Base-by-base conservation (phyloP, 2,113 vertebrate species). In the Syngnathus floridae region DNA sequence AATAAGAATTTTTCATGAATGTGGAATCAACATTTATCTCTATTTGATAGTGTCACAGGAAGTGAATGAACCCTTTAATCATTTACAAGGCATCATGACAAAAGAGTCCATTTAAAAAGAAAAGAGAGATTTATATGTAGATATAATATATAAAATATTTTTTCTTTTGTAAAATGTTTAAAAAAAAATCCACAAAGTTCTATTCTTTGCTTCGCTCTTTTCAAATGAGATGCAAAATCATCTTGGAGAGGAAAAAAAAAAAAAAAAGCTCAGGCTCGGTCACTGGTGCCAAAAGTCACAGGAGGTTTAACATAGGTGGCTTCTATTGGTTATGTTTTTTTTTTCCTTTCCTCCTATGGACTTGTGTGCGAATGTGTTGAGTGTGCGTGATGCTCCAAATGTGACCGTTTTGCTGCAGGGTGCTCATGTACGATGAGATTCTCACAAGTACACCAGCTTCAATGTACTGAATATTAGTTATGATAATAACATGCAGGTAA, bases 211-310 rank as follows among this genome's bases (percentile, higher is more conserved):
- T 60, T 2, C 37, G 2, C 7, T 21, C 11, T 61, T 61, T 61
- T 61, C 21, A 41, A 61, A 61, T 11, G 31, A 38, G 9, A 11
- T 61, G 31, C 48, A 51, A 51, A 51, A 61, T 40, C 8, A 13
- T n/a, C 7, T 60, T 60, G 26, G 2, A n/a, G 17, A 8, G 4
- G 2, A 19, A 11, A 35, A 36, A 57, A 57, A 2, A 11, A 17
- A 70, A 77, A 69, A n/a, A 57, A 74, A 57, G 64, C 79, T 86
- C 82, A 84, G 78, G 77, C 71, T 41, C 21, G 12, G 58, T 57
- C 70, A 77, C 43, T 68, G 72, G 82, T 88, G 86, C 85, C 85
- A 84, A 88, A 88, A 69, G 55, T 57, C 70, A 78, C 43, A 66
- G 72, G 26, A 65, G 21, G 31, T 41, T 69, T 43, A 22, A 41